Base-by-base conservation (phyloP, 1,140 invertebrate genomes). In the Tribolium castaneum region DNA sequence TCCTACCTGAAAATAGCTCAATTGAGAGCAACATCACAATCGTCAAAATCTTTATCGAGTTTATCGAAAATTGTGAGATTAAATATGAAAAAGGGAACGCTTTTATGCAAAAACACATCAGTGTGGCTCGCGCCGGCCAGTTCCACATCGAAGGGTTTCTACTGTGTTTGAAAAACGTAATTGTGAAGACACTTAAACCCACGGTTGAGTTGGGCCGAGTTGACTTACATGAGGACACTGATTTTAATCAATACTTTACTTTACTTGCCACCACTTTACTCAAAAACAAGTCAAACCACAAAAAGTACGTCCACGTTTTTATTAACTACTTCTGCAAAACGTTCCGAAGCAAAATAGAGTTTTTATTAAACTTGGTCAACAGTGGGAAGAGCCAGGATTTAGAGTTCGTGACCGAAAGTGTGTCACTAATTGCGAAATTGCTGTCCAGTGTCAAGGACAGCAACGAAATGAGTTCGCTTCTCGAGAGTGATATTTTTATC, bases 21-120 rank as follows among this genome's bases (percentile, higher is more conserved):
- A 5, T 71, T 16, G 70, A 81, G 16, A 77, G 75, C 6, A 72
- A 62, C 50, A 51, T 25, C 13, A 49, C 77, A 82, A 85, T 81
- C 85, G 81, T 86, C 84, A 86, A 25, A 84, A 88, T 85, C 86
- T 87, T 81, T 78, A 86, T 34, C 85, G 86, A 76, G 84, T 86
- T 6, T 79, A 79, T 49, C 79, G 86, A 75, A 59, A 45, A 54
- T n/a, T 72, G 62, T 10, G 35, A 73, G 45, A 22, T 88, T 0
- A 88, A 87, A 79, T 71, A 88, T 14, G 73, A 87, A 4, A 83
- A 78, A 9, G 86, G 85, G 50, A 87, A 86, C 39, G 30, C 87
- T 45, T 78, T 81, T 25, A 59, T 85, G 16, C 81, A 84, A 54
- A 74, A 81, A 70, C 82, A 87, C 80, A 52, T 82, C 4, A 80